Evolutionary conservation across 2,113 vertebrate genomes (phyloP).

Genomic region (Camelus dromedarius): DNA sequence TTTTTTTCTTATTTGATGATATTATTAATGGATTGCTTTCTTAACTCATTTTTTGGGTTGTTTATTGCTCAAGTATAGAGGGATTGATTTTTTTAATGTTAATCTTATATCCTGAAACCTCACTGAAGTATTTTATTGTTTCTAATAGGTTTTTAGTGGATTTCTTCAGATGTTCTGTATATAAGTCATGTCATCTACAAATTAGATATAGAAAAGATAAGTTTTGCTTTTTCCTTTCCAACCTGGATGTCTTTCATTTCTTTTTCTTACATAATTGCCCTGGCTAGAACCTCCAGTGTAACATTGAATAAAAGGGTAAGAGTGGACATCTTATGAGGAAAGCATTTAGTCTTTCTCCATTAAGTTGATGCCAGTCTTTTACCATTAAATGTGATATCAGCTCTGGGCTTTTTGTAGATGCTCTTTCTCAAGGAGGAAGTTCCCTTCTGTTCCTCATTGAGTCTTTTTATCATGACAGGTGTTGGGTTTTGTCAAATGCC

Average conservation of each 20-base stretch:
- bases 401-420: neutral
- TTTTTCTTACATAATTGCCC: neutral
- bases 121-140: neutral
- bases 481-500: neutral
- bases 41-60: neutral
- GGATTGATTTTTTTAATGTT: slow-evolving; percentile 1
- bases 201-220: neutral
- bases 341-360: neutral
- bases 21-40: neutral
- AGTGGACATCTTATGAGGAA: neutral
- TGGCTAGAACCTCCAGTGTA: neutral
- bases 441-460: neutral
- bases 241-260: slow-evolving; percentile 24
- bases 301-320: neutral
- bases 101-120: neutral
- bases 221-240: neutral
- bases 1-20: neutral
- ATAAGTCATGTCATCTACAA: neutral
- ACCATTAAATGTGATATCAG: neutral
- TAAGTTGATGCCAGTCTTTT: neutral
- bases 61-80: neutral
- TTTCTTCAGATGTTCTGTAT: neutral
- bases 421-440: neutral
- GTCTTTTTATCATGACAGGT: neutral
- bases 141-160: neutral